A percentile compares a stretch with the other conserved stretches of the same genome.
These are phyloP conservation scores for Andrena cerasifolii DNA, from an alignment of 1,140 invertebrate genomes.

Conservation along the genomic window DNA sequence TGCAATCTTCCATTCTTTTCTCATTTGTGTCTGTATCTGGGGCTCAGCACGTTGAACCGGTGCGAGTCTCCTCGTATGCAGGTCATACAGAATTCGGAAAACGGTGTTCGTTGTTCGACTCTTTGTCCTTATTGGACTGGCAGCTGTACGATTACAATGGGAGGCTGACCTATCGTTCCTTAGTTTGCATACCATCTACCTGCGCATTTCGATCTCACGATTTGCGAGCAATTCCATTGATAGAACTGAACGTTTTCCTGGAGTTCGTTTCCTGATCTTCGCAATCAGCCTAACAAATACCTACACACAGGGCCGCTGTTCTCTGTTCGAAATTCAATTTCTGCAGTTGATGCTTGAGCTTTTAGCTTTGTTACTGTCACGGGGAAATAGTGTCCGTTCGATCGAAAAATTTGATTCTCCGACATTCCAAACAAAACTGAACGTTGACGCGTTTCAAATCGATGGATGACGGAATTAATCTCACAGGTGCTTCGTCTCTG, in stretches of 20 bases:
- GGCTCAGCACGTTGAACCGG: background rate
- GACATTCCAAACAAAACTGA: too few relatives aligned
- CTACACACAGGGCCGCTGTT: background rate
- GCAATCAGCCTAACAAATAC: constrained; percentile 1
- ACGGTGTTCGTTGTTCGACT: background rate
- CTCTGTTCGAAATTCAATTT: background rate
- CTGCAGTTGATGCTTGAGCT: background rate
- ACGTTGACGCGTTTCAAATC: too few relatives aligned
- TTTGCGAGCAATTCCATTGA: background rate
- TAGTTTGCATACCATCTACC: constrained; percentile 12
- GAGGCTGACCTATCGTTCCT: constrained; percentile 19
- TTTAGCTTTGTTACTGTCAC: background rate
- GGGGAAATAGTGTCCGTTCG: background rate
- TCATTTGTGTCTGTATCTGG: background rate
- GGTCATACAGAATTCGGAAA: background rate
- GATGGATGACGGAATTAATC: too few relatives aligned
- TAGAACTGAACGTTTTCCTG: background rate
- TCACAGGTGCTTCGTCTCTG: too few relatives aligned
- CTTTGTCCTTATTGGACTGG: background rate
- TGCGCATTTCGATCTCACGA: constrained; percentile 3
- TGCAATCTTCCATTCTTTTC: background rate
- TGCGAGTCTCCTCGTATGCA: background rate
- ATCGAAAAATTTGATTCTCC: background rate
- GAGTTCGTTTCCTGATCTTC: background rate
- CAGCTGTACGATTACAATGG: constrained; percentile 14